phyloP scores from a whole-genome alignment of 1,140 invertebrate species.

The Teleogryllus occipitalis region DNA sequence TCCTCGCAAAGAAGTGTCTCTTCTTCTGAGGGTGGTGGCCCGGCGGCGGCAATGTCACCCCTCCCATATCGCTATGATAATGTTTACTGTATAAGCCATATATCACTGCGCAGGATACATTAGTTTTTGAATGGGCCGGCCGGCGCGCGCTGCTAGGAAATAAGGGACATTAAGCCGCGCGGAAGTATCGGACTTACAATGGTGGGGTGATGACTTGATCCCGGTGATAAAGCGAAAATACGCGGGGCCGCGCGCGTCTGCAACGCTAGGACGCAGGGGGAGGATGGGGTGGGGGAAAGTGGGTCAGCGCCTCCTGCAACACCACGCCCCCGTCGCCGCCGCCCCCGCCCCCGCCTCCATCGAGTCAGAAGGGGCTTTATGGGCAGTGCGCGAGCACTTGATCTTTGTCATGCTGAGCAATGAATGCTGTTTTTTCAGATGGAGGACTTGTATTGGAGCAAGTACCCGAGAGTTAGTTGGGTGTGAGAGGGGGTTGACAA shows the following conservation, averaged over 20 bases:
- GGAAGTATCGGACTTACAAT: conserved; percentile 4
- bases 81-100: not conserved
- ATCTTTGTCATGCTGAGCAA: not conserved
- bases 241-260: not conserved
- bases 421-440: not conserved
- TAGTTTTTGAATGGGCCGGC: not conserved
- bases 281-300: not conserved
- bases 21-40: not conserved
- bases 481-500: too few species aligned
- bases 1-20: not conserved
- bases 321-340: not conserved
- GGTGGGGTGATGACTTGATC: not conserved
- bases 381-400: not conserved
- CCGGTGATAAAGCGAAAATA: not conserved
- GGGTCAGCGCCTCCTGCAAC: not conserved
- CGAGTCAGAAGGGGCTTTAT: not conserved
- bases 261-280: not conserved
- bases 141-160: not conserved
- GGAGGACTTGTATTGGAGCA: not conserved
- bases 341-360: too few species aligned
- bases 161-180: not conserved
- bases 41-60: not conserved
- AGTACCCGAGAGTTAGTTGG: too few species aligned
- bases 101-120: not conserved
- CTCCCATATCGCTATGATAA: not conserved